These are phyloP conservation scores for Odocoileus virginianus DNA, from an alignment of 2,113 vertebrate species.

Conservation along the genomic window DNA sequence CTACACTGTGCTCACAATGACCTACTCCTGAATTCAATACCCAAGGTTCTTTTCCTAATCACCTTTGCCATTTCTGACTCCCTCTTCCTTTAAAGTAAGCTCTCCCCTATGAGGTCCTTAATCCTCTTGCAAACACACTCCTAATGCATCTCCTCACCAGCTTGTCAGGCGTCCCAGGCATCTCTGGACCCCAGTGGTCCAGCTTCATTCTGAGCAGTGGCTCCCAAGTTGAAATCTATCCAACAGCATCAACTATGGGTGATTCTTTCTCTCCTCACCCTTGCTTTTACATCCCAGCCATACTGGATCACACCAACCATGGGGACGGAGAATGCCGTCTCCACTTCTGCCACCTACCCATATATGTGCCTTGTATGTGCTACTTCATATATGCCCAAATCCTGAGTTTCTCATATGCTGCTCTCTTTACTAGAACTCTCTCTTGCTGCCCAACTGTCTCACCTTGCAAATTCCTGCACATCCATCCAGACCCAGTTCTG, in stretches of 20 bases:
- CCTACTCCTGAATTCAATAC: neutral
- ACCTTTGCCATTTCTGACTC: neutral
- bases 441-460: neutral
- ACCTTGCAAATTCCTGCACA: neutral
- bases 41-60: neutral
- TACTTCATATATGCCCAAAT: neutral
- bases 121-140: neutral
- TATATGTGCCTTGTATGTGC: fast-evolving
- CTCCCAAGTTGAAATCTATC: neutral
- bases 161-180: neutral
- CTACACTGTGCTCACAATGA: neutral
- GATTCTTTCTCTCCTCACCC: neutral
- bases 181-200: neutral
- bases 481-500: neutral
- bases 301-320: neutral
- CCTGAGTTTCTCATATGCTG: neutral
- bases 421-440: neutral
- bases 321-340: neutral
- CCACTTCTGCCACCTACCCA: neutral
- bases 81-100: neutral
- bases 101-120: neutral
- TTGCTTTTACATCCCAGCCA: neutral
- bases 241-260: neutral
- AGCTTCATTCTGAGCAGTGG: neutral
- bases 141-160: neutral